Evolutionary conservation across 2,113 vertebrate genomes (phyloP), one percentile per base, ranked within the genome.

Genomic region (Trichomycterus rosablanca): DNA sequence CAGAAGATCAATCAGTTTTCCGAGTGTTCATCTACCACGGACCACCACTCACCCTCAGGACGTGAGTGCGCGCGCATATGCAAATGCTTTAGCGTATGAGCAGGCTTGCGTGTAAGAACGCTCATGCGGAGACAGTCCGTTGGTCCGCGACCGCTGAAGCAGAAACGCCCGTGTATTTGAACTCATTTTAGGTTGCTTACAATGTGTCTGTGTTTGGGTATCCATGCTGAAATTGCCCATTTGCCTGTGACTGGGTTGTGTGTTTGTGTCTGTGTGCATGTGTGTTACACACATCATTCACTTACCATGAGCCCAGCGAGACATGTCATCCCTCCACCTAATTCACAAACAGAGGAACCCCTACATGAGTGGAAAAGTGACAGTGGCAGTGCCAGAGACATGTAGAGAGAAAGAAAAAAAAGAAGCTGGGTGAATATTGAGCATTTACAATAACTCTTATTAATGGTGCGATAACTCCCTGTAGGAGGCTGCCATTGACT

Each of bases 301-400:
- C 90, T 89, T 93, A 93, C 91, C 91, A 92, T 92, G 83, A 93
- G 90, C 78, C 91, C 91, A 87, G 91, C 91, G 83, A 93, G 90
- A 90, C 91, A 93, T 84, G 91, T 91, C 91, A 93, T 92, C 81
- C 91, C 91, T 87, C 91, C 91, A 81, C 91, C 91, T 84, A 93
- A 87, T 82, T 93, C 91, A 85, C 91, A 93, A 86, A 93, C 91
- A 80, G 90, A 90, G 76, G 89, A 84, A 19, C 54, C 51, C 32
- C 63, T 74, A 30, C 16, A 52, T 18, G 10, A 37, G 34, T 10
- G 26, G 42, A 16, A 50, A 23, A 45, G 7, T 19, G n/a, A 14
- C 14, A 40, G 22, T 9, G 16, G 7, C 4, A 11, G 20, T 24
- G 8, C 3, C 32, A 24, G 37, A 23, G 24, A 46, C 11, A 15